Base-by-base conservation (phyloP, 2,113 vertebrate species). In the Phaetusa simplex region DNA sequence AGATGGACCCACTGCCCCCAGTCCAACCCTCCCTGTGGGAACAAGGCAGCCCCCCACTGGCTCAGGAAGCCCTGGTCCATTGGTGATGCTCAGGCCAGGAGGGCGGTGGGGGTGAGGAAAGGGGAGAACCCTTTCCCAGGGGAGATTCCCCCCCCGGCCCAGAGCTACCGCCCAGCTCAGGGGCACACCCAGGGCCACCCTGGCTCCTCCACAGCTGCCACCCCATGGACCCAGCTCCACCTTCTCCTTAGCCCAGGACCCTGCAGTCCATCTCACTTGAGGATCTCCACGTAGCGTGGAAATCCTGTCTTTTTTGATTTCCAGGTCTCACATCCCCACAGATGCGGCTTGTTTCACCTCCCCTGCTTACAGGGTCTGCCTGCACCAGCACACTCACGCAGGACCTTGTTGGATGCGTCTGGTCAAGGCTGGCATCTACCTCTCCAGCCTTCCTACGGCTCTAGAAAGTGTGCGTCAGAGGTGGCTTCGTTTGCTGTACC, bases 1-100 rank as follows among this genome's bases (percentile, higher is more conserved):
- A 6, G 18, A 43, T 1, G 2, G 55, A 50, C 5, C 1, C 1
- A 4, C 65, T 59, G 62, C 8, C 11, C 45, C 19, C 22, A 0
- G 8, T 45, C 38, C 69, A 66, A 14, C 18, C 14, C 7, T 21
- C 47, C 12, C 19, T 14, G 45, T 3, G 12, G 70, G 24, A 72
- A 6, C 8, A 27, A 38, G 45, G 56, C 42, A 66, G 55, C 32
- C 24, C 23, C 38, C 77, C 2, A 4, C 42, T 0, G 0, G 11
- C 29, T 1, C 2, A 15, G 14, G 23, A 58, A 71, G 14, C 8
- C 8, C 76, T 38, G 55, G 29, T 26, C 29, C 24, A 0, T 14
- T 65, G 0, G 1, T 8, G 30, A 14, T 38, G 47, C 17, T 62
- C 52, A 76, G 32, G 52, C 12, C 38, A 36, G 18, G 32, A 64